Evolutionary conservation across 2,888 invertebrate species (phyloP).

Genomic region (Pseudolycoriella hygida): DNA sequence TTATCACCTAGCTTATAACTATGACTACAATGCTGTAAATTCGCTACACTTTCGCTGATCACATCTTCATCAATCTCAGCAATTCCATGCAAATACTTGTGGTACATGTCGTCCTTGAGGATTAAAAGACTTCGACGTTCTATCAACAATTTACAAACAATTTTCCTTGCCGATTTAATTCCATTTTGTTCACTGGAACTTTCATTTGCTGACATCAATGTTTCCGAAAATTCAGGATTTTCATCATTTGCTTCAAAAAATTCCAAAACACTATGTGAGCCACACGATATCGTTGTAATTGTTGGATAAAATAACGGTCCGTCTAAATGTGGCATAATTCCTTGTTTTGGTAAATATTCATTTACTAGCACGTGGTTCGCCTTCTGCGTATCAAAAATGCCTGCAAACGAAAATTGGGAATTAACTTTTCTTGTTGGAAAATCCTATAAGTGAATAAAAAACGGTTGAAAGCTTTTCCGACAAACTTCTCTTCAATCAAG

Average conservation of each 20-base stretch:
- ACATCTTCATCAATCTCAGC: constrained; percentile 48
- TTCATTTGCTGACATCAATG: background rate
- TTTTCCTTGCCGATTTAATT: background rate
- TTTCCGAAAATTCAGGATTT: background rate
- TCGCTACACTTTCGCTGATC: constrained; percentile 39
- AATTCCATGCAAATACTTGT: constrained; percentile 72
- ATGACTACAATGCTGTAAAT: constrained; percentile 42
- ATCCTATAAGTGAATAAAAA: background rate
- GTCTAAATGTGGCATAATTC: constrained; percentile 94
- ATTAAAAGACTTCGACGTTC: constrained; percentile 80
- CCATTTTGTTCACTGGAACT: background rate
- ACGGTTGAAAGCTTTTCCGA: too few relatives aligned
- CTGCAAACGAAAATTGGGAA: too few relatives aligned
- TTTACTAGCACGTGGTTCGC: constrained; percentile 92
- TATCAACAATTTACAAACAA: constrained; percentile 37
- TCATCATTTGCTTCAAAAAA: constrained; percentile 39
- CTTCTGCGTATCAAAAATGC: constrained; percentile 41
- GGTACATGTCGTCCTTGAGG: constrained; percentile 67
- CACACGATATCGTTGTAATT: constrained; percentile 82
- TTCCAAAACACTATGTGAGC: constrained; percentile 79
- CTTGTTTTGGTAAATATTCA: constrained; percentile 85
- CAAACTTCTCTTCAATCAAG: too few relatives aligned
- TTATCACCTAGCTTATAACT: constrained; percentile 35
- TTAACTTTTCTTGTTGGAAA: too few relatives aligned
- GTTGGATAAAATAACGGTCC: constrained; percentile 86